Evolutionary conservation across 2,113 vertebrate species (phyloP).

Genomic region (Engraulis encrasicolus): DNA sequence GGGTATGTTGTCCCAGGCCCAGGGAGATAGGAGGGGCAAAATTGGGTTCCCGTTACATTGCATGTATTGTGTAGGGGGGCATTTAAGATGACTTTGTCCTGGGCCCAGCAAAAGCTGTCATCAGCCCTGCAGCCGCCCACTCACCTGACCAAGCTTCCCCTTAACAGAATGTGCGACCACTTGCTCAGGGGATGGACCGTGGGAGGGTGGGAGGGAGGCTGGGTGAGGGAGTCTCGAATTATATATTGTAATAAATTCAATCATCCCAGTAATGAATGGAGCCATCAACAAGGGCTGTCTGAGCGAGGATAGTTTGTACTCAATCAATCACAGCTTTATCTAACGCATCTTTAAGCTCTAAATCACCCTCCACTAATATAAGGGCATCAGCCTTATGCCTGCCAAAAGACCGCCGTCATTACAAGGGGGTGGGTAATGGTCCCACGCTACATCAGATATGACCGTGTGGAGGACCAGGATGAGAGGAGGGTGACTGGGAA

Average conservation of each 20-base stretch:
- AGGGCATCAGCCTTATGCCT: not conserved
- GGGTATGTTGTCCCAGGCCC: no score
- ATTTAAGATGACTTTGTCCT: no score
- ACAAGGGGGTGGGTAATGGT: not conserved
- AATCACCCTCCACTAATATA: conserved; percentile 11
- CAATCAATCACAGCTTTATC: not conserved
- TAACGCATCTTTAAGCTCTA: conserved; percentile 14
- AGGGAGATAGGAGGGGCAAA: no score
- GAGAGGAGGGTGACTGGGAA: not conserved
- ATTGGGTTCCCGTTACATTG: no score
- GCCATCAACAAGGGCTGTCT: not conserved
- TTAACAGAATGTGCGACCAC: conserved; percentile 17
- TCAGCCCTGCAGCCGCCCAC: no score
- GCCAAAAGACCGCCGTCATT: not conserved
- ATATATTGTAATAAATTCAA: conserved; percentile 1
- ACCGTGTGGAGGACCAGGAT: not conserved
- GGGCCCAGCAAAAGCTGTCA: no score
- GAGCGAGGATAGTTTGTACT: no score
- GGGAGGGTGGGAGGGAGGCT: not conserved
- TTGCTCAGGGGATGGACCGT: not conserved
- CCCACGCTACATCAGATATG: not conserved
- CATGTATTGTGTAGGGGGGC: no score
- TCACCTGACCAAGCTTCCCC: no score
- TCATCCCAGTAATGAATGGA: not conserved
- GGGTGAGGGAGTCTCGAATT: no score